Conservation (phyloP, 2,888 invertebrate species). For the Physocephala rufipes region DNA sequence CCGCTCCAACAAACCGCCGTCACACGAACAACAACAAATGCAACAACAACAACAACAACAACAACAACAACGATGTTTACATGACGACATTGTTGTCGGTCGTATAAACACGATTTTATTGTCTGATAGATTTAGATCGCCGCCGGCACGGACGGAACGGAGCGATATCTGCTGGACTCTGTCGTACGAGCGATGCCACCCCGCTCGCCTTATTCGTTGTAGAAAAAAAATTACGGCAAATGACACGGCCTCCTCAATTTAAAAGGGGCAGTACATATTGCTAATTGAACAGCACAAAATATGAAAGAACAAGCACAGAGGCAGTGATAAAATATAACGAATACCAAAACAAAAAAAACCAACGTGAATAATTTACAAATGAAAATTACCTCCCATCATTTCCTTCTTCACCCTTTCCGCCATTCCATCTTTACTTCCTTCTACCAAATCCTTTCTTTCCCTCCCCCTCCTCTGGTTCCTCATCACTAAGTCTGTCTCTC, state of each 20-base stretch:
- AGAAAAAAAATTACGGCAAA: not conserved
- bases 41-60: slow-evolving; percentile 18
- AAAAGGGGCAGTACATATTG: slow-evolving; percentile 7
- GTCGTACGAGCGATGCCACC: not conserved
- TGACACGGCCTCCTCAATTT: slow-evolving; percentile 15
- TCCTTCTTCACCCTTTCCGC: no score
- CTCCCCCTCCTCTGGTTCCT: not conserved
- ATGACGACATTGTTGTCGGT: slow-evolving; percentile 42
- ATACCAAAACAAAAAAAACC: no score
- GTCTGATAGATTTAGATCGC: slow-evolving; percentile 6
- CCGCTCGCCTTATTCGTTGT: not conserved
- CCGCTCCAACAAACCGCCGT: no score
- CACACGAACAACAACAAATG: no score
- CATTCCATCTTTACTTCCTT: no score
- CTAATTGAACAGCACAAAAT: slow-evolving; percentile 22
- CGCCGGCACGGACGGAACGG: no score
- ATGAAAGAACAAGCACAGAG: no score
- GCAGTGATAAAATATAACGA: no score
- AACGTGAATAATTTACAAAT: no score
- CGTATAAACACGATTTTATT: slow-evolving; percentile 23
- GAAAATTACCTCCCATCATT: no score
- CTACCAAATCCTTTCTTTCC: not conserved
- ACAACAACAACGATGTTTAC: slow-evolving; percentile 47
- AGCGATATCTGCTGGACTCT: no score
- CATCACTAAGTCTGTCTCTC: not conserved